Evolutionary conservation across 2,113 vertebrate genomes (phyloP).

Genomic region (Passer montanus): DNA sequence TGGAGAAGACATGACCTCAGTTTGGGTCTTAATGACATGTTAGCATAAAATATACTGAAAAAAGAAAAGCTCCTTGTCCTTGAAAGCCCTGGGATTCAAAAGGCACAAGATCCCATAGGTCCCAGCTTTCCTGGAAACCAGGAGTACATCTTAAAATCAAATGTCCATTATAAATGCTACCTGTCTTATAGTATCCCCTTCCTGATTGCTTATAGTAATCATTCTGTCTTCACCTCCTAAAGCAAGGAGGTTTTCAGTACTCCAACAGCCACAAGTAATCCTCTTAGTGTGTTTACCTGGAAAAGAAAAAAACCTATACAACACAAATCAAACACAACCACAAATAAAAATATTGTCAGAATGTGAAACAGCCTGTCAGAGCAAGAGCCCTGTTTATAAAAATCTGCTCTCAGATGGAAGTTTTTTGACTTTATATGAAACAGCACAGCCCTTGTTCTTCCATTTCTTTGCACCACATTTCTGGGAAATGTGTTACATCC

Average conservation of each 20-base stretch:
- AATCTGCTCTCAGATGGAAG: neutral
- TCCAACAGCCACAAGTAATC: slow-evolving; percentile 97
- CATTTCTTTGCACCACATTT: neutral
- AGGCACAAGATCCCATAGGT: neutral
- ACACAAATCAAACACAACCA: neutral
- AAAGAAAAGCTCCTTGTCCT: neutral
- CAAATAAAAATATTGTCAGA: neutral
- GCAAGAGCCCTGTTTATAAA: neutral
- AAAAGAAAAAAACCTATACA: slow-evolving; percentile 44
- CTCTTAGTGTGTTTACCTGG: slow-evolving; percentile 93
- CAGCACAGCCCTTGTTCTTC: neutral
- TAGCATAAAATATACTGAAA: neutral
- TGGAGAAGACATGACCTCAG: neutral
- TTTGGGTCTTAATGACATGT: neutral
- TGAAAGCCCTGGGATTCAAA: neutral
- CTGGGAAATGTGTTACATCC: neutral
- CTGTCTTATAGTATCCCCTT: slow-evolving; percentile 95
- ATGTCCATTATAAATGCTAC: slow-evolving; percentile 62
- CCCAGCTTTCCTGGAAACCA: neutral
- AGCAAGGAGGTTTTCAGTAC: slow-evolving; percentile 89
- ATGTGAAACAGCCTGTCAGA: neutral
- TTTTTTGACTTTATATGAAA: neutral
- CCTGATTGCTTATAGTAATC: slow-evolving; percentile 92
- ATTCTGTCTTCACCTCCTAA: slow-evolving; percentile 93
- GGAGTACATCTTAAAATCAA: neutral